Evolutionary conservation across 2,888 invertebrate genomes (phyloP), one percentile per base, ranked within the genome.

Genomic region (Melanostoma mellinum): DNA sequence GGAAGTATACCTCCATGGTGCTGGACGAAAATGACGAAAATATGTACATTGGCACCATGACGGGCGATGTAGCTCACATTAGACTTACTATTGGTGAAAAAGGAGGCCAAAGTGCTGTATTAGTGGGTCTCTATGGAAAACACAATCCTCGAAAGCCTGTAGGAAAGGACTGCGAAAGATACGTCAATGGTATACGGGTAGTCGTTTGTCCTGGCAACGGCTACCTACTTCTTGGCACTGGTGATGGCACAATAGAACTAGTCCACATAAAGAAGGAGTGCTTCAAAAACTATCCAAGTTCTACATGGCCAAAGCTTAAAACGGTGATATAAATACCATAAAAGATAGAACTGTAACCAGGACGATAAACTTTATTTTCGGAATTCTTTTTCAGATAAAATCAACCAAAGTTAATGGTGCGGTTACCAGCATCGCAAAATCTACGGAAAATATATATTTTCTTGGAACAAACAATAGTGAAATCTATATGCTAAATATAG

Each of bases 41-140:
- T 80, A 95, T 96, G 56, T 97, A 95, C 89, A 96, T 97, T 86
- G 98, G 98, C 4, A 98, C 98, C 9, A 96, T 97, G 88, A 98
- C 95, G 40, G 98, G 91, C 0, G 91, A 91, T 84, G 88, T 91
- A 2, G 87, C 90, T 6, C 89, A 93, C 92, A 77, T 94, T 88
- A 88, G 94, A 90, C 73, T 80, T 0, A 40, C 94, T 90, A 92
- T 94, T 92, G 94, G 93, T 88, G 93, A 93, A 50, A 88, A 93
- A 75, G 75, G 67, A 4, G 67, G 55, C 3, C 3, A 44, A 35
- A 42, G 48, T 0, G 92, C 93, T 1, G 89, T 92, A 2, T 89
- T 93, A 87, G 85, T 93, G 6, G 93, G 93, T 0, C 92, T 93
- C 53, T 93, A 92, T 85, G 93, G 92, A 9, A 89, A 88, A 2